Evolutionary conservation across 2,797 vertebrate species (phyloP), one percentile per base, ranked within the genome.

Genomic region (Muscicapa comitata): DNA sequence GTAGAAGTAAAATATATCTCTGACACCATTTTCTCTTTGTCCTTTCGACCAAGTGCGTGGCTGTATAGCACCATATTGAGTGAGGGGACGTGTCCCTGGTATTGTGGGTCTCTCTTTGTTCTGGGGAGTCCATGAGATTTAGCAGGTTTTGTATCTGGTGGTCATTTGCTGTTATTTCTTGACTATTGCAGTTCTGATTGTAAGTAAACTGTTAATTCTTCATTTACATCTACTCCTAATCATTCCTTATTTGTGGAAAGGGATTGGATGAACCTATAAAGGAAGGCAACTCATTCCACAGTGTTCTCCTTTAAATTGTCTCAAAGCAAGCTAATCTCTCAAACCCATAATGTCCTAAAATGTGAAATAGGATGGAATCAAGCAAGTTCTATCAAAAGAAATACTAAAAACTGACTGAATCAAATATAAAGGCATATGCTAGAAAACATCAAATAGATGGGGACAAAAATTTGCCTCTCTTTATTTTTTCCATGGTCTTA

Each of bases 41-140:
- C 29, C 29, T 70, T 70, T 4, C 3, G 40, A 61, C 20, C 14
- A 47, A 6, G 25, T 15, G 6, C 31, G 33, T 17, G 2, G 33
- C 25, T 77, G 29, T 14, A 47, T 17, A 70, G 9, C 9, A 47
- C 20, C 33, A 18, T 54, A 35, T 3, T 62, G 48, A 24, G 25
- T 45, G 28, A 16, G 7, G 12, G 11, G 40, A 33, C 24, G 5
- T 35, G 55, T 25, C 17, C 17, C 9, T 0, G 0, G 17, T 53
- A 47, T 54, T 70, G 62, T 70, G 25, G 11, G 25, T 35, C 20
- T 54, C 29, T 51, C 38, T 59, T 17, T 47, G 5, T 47, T 54
- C 40, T 47, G 63, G 24, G 5, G 11, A 61, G 11, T 29, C 40
- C 20, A 9, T 1, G 0, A 54, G 17, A 61, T 54, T 47, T 31